A percentile compares a stretch with the other conserved stretches of the same genome.
Evolutionary conservation across 2,113 vertebrate genomes (phyloP).

Genomic region (Lichenostomus cassidix): DNA sequence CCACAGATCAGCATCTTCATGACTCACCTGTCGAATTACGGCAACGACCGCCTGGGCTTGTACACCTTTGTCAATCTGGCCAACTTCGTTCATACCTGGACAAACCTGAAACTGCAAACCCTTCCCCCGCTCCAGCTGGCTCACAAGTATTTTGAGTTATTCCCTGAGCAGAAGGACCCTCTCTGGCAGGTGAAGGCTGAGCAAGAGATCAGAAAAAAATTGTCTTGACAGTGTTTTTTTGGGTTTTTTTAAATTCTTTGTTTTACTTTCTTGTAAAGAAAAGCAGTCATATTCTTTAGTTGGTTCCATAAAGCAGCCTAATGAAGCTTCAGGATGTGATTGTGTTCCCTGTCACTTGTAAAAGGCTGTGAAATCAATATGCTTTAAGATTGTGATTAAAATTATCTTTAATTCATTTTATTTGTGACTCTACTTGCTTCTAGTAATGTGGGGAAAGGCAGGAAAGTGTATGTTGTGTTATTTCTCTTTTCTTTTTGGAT

Average conservation of each 20-base stretch:
- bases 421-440: not conserved
- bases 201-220: not conserved
- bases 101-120: constrained; percentile 89
- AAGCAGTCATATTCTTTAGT: not conserved
- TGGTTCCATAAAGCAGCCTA: not conserved
- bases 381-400: not conserved
- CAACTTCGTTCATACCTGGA: constrained; percentile 92
- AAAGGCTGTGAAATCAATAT: not conserved
- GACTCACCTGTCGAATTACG: constrained; percentile 95
- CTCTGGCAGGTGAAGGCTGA: constrained; percentile 89
- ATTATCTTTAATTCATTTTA: not conserved
- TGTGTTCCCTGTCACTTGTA: not conserved
- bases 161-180: constrained; percentile 92
- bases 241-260: not conserved
- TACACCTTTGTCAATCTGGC: constrained; percentile 95
- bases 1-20: constrained; percentile 95
- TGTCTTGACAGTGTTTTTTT: not conserved
- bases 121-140: constrained; percentile 89
- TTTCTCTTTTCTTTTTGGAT: not conserved
- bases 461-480: not conserved
- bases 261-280: not conserved
- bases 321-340: not conserved
- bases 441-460: not conserved
- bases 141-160: constrained; percentile 92
- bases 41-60: constrained; percentile 89